phyloP scores from a whole-genome alignment of 2,797 vertebrate genomes.

The Pangasius mekongensis region DNA sequence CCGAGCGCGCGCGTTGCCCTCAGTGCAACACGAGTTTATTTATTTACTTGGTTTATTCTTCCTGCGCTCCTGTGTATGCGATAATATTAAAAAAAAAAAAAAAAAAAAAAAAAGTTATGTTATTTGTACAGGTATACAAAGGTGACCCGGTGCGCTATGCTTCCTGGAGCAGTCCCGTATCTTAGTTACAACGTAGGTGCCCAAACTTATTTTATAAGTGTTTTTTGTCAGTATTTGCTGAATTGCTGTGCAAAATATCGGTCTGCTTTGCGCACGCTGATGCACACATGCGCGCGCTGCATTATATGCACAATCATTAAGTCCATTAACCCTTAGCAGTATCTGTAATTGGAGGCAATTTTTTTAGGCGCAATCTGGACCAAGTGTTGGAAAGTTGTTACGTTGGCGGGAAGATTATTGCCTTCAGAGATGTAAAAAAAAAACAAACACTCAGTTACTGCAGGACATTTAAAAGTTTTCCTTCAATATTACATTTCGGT shows the following conservation, averaged over 20 bases:
- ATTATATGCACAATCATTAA: neutral
- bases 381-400: neutral
- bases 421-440: neutral
- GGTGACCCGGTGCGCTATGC: neutral
- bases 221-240: too few species aligned
- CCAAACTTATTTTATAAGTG: neutral
- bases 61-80: neutral
- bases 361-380: neutral
- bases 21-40: neutral
- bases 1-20: neutral
- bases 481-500: neutral
- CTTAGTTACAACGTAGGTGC: neutral
- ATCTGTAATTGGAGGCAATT: neutral
- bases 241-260: neutral
- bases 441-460: neutral
- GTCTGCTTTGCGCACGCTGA: neutral
- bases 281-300: neutral
- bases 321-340: neutral
- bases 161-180: neutral
- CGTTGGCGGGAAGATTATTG: neutral
- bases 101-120: neutral
- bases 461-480: neutral
- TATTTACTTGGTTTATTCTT: too few species aligned
- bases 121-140: neutral
- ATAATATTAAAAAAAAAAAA: neutral